Evolutionary conservation across 2,797 vertebrate species (phyloP).

Genomic region (Rhincodon typus): DNA sequence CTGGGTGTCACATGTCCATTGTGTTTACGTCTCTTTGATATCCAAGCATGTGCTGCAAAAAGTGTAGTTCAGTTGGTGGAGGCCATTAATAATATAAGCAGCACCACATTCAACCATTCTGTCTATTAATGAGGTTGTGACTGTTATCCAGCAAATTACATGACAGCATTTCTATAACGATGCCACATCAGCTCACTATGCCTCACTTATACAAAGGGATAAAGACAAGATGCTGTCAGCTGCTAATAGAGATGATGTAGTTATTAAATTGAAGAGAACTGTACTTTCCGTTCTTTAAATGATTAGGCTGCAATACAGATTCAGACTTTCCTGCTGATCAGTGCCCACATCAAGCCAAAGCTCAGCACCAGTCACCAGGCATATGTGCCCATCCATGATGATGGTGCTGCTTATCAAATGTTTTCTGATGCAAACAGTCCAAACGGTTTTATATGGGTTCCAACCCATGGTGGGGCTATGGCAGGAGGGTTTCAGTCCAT

Average conservation of each 20-base stretch:
- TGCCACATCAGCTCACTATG: background rate
- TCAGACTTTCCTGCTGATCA: background rate
- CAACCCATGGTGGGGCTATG: too few relatives aligned
- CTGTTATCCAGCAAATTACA: background rate
- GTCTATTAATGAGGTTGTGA: background rate
- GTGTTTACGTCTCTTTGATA: background rate
- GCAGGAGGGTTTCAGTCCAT: too few relatives aligned
- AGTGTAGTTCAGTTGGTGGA: background rate
- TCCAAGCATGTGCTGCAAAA: background rate
- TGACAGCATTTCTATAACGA: background rate
- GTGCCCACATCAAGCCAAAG: background rate
- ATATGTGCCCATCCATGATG: background rate
- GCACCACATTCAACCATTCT: background rate
- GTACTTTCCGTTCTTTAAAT: background rate
- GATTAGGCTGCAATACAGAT: background rate
- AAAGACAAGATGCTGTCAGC: background rate
- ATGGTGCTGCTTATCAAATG: background rate
- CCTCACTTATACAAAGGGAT: background rate
- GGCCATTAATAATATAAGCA: background rate
- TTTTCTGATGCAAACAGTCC: too few relatives aligned
- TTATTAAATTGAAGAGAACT: background rate
- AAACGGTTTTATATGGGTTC: too few relatives aligned
- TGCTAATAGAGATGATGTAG: background rate
- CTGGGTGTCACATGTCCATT: background rate
- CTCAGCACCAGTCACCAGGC: background rate